These are phyloP conservation scores for Passer domesticus DNA, from an alignment of 2,113 vertebrate genomes.

Conservation along the genomic window DNA sequence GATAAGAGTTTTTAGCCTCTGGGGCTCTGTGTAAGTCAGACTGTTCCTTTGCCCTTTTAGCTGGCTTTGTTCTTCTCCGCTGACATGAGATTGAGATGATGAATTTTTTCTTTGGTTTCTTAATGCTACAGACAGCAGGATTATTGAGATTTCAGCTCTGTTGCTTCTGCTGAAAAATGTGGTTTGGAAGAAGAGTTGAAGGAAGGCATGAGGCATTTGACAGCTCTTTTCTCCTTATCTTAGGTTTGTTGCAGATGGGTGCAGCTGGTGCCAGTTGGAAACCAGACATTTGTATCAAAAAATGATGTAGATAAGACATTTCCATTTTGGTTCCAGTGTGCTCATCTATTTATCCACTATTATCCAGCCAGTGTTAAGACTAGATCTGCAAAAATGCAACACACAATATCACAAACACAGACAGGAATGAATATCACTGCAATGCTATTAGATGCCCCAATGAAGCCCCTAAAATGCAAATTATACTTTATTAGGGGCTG, in stretches of 20 bases:
- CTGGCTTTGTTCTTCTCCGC: background rate
- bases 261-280: conserved; percentile 27
- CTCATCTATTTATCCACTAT: background rate
- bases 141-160: conserved; percentile 27
- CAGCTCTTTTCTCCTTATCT: conserved; percentile 6
- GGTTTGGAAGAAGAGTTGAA: background rate
- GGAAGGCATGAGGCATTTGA: background rate
- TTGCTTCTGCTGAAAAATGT: conserved; percentile 27
- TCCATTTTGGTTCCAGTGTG: background rate
- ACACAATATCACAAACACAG: background rate
- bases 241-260: conserved; percentile 23
- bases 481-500: background rate
- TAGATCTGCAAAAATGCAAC: background rate
- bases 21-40: background rate
- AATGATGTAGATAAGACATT: background rate
- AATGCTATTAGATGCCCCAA: accelerated
- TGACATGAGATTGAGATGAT: background rate
- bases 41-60: background rate
- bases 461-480: background rate
- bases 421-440: background rate
- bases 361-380: background rate
- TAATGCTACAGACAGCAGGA: background rate
- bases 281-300: conserved; percentile 13
- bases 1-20: background rate
- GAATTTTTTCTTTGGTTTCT: background rate